Conservation (phyloP, 92 coral and sea anemone genomes). For the Bergia sp. region DNA sequence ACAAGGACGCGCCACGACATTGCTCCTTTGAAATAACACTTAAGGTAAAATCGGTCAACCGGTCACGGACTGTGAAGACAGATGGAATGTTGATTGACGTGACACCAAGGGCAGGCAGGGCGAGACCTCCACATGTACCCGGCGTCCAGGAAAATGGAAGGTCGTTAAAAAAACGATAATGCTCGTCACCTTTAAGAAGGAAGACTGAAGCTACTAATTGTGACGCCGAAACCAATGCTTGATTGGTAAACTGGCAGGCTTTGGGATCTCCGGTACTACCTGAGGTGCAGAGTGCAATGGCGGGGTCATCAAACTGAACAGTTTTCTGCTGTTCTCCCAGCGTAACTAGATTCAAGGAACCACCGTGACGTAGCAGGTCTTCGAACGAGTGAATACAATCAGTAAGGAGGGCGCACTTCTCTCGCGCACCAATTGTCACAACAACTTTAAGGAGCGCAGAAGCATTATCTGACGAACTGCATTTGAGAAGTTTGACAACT, state of each 20-base stretch:
- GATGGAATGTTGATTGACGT: conserved; percentile 2
- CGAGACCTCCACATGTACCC: not conserved
- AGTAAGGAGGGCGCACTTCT: not conserved
- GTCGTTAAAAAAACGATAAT: not conserved
- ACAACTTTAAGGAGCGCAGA: conserved; percentile 4
- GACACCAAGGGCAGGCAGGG: not conserved
- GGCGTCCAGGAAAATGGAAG: conserved; percentile 8
- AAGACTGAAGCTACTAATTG: not conserved
- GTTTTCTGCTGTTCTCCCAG: conserved; percentile 19
- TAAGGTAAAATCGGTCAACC: conserved; percentile 17
- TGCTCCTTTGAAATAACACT: conserved; percentile 1
- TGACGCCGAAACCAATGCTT: not conserved
- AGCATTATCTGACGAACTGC: not conserved
- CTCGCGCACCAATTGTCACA: conserved; percentile 19
- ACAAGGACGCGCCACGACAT: not conserved
- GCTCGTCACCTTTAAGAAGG: too few species aligned
- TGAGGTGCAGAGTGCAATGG: conserved; percentile 27
- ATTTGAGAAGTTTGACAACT: not conserved
- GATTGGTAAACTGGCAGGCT: conserved; percentile 19
- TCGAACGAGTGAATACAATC: conserved; percentile 26
- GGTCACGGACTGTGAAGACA: not conserved
- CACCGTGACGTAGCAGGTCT: not conserved
- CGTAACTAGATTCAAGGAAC: not conserved
- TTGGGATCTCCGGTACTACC: conserved; percentile 17
- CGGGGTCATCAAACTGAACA: conserved; percentile 43